Base-by-base conservation (phyloP, 2,888 invertebrate species). In the Druceiella hillmani region DNA sequence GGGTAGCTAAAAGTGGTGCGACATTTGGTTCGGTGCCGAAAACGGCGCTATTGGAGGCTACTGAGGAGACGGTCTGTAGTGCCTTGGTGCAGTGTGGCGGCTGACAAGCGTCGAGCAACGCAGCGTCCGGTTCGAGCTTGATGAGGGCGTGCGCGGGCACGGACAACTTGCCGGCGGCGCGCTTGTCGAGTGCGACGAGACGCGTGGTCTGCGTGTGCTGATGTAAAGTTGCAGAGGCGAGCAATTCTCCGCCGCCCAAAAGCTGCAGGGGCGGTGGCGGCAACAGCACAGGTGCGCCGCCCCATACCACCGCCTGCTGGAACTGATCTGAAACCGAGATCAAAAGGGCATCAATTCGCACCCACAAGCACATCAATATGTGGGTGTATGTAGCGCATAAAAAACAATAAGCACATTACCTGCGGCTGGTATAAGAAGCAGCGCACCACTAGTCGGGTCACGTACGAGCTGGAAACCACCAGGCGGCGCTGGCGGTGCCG, bases 381-480 rank as follows among this genome's bases (percentile, higher is more conserved):
- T 24, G 28, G 36, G 22, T 22, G 17, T 13, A 33, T 16, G 35
- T 25, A 27, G 33, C 33, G 22, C 28, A 33, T 31, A 12, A 39
- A n/a, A n/a, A n/a, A n/a, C n/a, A n/a, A n/a, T n/a, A n/a, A n/a
- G n/a, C n/a, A n/a, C 50, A 58, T 53, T 57, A 75, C 76, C 81
- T 29, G 85, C 77, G 22, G 87, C 76, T 29, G 88, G 87, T 50
- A 89, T 74, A 46, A 89, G 78, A 47, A 89, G 76, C 43, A 89
- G 73, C 51, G 88, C 88, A 29, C 91, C 90, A 3, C 87, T 86
- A 13, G 83, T 76, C 17, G 90, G 87, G 59, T 92, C 92, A 46
- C 91, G 78, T 33, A 88, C 84, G 55, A 92, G 74, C 65, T 91
- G 91, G 64, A 84, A 87, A 40, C 90, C 90, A 41, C 87, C 81